phyloP scores from a whole-genome alignment of 1,140 invertebrate genomes.

The Melipona quadrifasciata region DNA sequence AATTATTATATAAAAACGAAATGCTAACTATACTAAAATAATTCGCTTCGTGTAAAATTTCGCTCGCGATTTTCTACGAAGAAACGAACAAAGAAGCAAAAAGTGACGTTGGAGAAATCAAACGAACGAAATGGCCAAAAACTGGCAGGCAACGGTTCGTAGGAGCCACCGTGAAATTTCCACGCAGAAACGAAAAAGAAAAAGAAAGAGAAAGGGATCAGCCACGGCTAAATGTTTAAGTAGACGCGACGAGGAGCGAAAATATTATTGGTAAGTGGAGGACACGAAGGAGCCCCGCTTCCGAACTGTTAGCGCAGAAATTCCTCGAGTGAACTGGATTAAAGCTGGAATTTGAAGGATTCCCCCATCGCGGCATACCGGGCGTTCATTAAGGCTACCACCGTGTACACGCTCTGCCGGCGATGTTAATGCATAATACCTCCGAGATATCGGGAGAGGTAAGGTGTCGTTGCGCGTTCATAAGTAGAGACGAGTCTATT shows the following conservation, averaged over 20 bases:
- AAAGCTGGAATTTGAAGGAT: slow-evolving; percentile 55
- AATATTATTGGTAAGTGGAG: neutral
- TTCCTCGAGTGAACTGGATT: slow-evolving; percentile 49
- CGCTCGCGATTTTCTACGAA: too few species aligned
- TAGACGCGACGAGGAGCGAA: neutral
- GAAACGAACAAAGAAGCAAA: too few species aligned
- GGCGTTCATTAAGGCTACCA: slow-evolving; percentile 37
- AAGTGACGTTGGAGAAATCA: too few species aligned
- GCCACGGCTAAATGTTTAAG: neutral
- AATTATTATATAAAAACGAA: too few species aligned
- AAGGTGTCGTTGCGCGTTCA: slow-evolving; percentile 7
- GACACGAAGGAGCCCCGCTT: neutral
- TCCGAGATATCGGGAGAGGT: too few species aligned
- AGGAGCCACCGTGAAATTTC: too few species aligned
- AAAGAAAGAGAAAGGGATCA: too few species aligned
- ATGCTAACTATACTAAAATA: too few species aligned
- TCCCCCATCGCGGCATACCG: slow-evolving; percentile 33
- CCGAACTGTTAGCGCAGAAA: neutral
- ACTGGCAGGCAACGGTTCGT: too few species aligned
- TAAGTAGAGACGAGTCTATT: slow-evolving; percentile 22
- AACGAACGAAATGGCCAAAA: too few species aligned
- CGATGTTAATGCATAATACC: slow-evolving; percentile 22
- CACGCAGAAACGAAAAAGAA: too few species aligned
- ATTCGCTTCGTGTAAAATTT: too few species aligned
- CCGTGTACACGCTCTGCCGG: neutral